Conservation (phyloP, 2,113 vertebrate genomes). For the Synodontis membranacea region DNA sequence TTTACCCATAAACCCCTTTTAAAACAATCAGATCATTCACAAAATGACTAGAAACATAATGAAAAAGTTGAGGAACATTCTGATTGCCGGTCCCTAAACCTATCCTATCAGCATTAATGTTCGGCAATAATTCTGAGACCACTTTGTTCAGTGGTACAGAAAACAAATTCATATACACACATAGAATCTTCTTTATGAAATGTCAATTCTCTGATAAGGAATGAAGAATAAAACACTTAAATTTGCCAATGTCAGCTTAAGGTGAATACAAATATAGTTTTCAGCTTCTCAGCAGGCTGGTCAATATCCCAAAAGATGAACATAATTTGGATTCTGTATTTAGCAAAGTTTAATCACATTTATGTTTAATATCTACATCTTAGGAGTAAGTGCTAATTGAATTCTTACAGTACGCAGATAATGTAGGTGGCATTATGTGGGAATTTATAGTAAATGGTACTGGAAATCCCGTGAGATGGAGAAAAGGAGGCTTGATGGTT, state of each 20-base stretch:
- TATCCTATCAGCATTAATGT: not conserved
- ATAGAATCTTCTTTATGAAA: slow-evolving; percentile 79
- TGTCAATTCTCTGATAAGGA: slow-evolving; percentile 76
- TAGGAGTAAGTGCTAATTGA: not conserved
- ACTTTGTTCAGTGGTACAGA: not conserved
- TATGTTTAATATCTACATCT: not conserved
- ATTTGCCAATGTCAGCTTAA: not conserved
- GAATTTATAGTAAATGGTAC: not conserved
- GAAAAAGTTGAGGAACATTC: not conserved
- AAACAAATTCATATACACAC: slow-evolving; percentile 64
- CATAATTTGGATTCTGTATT: not conserved
- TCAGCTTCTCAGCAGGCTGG: not conserved
- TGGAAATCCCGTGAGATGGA: not conserved
- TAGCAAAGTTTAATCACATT: not conserved
- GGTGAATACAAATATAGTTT: not conserved
- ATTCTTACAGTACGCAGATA: slow-evolving; percentile 12
- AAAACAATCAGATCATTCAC: not conserved
- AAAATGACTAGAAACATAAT: not conserved
- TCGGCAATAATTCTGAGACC: not conserved
- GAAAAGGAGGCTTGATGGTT: not conserved
- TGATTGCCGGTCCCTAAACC: not conserved
- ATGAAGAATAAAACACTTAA: not conserved
- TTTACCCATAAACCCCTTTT: not conserved
- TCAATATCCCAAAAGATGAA: not conserved
- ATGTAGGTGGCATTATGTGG: not conserved